Evolutionary conservation across 1,140 invertebrate species (phyloP).

Genomic region (Drosophila hydei): DNA sequence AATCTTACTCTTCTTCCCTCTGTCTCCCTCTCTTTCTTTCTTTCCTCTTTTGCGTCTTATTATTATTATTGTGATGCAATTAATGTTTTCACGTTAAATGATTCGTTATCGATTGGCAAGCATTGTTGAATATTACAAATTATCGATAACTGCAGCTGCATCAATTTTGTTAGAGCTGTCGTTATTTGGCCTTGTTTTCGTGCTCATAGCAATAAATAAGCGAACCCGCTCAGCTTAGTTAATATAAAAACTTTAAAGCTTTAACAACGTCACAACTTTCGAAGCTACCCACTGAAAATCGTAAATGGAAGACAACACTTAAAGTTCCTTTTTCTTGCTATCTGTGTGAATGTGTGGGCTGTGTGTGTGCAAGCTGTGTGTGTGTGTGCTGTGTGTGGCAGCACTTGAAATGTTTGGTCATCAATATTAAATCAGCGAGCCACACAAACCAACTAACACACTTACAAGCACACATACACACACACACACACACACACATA

Average conservation of each 20-base stretch:
- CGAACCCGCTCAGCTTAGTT: too few relatives aligned
- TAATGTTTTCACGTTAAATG: too few relatives aligned
- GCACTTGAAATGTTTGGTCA: slow-evolving; percentile 79
- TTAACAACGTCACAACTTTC: neutral
- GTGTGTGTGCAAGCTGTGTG: slow-evolving; percentile 20
- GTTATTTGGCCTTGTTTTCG: too few relatives aligned
- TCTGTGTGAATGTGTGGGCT: slow-evolving; percentile 6
- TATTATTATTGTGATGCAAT: too few relatives aligned
- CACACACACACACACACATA: slow-evolving; percentile 19
- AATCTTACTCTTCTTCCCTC: too few relatives aligned
- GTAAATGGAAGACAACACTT: slow-evolving; percentile 39
- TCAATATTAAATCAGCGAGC: slow-evolving; percentile 77
- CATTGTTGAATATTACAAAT: too few relatives aligned
- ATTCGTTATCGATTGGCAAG: too few relatives aligned
- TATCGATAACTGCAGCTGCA: too few relatives aligned
- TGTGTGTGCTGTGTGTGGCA: slow-evolving; percentile 42
- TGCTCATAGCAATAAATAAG: too few relatives aligned
- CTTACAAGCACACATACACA: slow-evolving; percentile 24
- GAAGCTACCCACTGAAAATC: slow-evolving; percentile 2
- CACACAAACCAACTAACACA: slow-evolving; percentile 49
- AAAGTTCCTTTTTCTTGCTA: slow-evolving; percentile 6
- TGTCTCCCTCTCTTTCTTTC: neutral
- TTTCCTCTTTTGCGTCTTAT: too few relatives aligned
- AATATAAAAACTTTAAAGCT: too few relatives aligned
- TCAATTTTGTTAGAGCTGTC: too few relatives aligned